Percentiles rank a stretch among this genome's conserved stretches.
Evolutionary conservation across 2,113 vertebrate species (phyloP).

Genomic region (Psephotus haematonotus): DNA sequence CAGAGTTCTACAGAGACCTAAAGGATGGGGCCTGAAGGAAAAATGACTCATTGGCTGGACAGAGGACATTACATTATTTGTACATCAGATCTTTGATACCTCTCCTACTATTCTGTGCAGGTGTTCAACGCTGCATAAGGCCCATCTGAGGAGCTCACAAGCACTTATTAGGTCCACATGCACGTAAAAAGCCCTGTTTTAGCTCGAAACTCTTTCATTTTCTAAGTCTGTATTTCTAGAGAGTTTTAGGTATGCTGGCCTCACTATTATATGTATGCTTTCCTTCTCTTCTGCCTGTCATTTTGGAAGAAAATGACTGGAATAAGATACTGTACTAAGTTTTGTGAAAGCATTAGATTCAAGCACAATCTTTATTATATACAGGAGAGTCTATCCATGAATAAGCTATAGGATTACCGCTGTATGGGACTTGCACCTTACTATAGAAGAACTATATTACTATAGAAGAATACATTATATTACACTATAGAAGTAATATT

Average conservation of each 20-base stretch:
- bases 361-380: background rate
- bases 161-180: background rate
- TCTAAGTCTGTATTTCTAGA: background rate
- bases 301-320: background rate
- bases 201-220: background rate
- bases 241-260: background rate
- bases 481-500: no score
- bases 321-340: background rate
- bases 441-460: no score
- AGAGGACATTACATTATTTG: background rate
- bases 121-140: background rate
- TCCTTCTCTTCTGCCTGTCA: background rate
- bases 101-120: background rate
- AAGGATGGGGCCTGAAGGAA: background rate
- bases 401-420: background rate
- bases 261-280: background rate
- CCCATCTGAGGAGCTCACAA: background rate
- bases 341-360: background rate
- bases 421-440: fast-evolving
- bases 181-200: background rate
- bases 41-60: background rate
- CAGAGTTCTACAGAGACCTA: background rate
- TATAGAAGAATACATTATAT: no score
- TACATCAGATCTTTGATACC: background rate
- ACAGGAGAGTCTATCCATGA: background rate